These are phyloP conservation scores for Pelmatolapia mariae DNA, from an alignment of 2,113 vertebrate genomes.

Conservation along the genomic window DNA sequence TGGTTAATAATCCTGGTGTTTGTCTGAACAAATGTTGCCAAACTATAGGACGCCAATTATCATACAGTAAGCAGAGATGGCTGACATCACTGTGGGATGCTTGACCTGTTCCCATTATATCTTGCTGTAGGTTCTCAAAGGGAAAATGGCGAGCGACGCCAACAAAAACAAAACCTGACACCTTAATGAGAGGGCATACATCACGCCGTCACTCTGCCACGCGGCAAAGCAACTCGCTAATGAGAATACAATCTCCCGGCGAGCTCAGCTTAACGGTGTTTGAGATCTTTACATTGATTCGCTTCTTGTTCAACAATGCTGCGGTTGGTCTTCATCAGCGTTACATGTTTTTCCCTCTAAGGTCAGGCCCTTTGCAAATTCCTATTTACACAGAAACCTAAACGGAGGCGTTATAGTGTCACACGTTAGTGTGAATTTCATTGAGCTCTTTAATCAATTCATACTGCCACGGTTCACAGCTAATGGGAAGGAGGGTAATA, in stretches of 20 bases:
- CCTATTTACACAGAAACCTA: not conserved
- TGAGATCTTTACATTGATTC: not conserved
- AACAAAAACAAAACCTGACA: not conserved
- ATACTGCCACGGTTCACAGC: conserved; percentile 25
- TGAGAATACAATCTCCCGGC: not conserved
- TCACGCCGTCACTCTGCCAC: not conserved
- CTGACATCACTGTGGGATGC: not conserved
- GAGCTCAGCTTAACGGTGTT: not conserved
- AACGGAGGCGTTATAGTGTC: not conserved
- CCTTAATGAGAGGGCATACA: not conserved
- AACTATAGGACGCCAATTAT: not conserved
- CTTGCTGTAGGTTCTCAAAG: not conserved
- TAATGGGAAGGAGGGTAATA: not conserved
- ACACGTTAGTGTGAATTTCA: not conserved
- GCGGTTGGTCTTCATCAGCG: not conserved
- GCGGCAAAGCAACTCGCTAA: not conserved
- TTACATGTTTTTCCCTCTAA: not conserved
- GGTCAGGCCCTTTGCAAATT: not conserved
- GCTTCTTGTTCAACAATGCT: not conserved
- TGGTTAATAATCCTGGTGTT: not conserved
- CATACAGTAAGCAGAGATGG: not conserved
- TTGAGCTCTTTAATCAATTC: conserved; percentile 29
- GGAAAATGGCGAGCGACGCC: not conserved
- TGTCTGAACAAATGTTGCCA: not conserved
- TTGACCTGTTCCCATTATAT: not conserved